Evolutionary conservation across 2,888 invertebrate species (phyloP).

Genomic region (Anaspis maculata): DNA sequence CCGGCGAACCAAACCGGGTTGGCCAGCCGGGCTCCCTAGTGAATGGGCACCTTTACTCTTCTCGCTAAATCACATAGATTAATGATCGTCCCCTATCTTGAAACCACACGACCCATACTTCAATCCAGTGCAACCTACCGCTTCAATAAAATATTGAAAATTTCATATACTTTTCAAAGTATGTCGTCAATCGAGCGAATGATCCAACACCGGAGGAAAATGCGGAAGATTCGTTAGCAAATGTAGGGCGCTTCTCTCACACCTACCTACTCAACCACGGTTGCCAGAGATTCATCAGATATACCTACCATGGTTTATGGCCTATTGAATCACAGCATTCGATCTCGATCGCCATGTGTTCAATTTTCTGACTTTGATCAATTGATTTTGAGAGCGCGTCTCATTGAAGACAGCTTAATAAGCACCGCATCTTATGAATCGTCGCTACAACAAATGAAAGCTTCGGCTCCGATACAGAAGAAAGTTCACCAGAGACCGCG

Average conservation of each 20-base stretch:
- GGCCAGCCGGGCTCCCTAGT: too few relatives aligned
- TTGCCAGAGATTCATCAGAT: slow-evolving; percentile 1
- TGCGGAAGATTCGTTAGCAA: slow-evolving; percentile 2
- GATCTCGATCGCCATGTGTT: not conserved
- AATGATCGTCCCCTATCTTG: too few relatives aligned
- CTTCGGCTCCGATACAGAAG: not conserved
- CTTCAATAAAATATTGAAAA: too few relatives aligned
- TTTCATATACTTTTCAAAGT: too few relatives aligned
- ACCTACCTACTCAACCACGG: slow-evolving; percentile 1
- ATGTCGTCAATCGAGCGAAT: too few relatives aligned
- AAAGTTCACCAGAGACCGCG: not conserved
- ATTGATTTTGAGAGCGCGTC: slow-evolving; percentile 1
- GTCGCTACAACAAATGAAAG: not conserved
- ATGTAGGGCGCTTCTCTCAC: slow-evolving; percentile 1
- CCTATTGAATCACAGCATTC: not conserved
- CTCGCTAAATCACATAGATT: too few relatives aligned
- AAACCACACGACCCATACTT: too few relatives aligned
- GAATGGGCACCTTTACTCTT: too few relatives aligned
- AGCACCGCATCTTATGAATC: not conserved
- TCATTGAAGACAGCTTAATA: slow-evolving; percentile 1
- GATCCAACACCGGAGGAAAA: too few relatives aligned
- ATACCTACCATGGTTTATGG: slow-evolving; percentile 5
- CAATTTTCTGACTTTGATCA: not conserved
- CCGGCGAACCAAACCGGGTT: too few relatives aligned
- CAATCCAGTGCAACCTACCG: too few relatives aligned